These are phyloP conservation scores for Ardeotis arabs DNA, from an alignment of 2,113 vertebrate species.

Conservation along the genomic window DNA sequence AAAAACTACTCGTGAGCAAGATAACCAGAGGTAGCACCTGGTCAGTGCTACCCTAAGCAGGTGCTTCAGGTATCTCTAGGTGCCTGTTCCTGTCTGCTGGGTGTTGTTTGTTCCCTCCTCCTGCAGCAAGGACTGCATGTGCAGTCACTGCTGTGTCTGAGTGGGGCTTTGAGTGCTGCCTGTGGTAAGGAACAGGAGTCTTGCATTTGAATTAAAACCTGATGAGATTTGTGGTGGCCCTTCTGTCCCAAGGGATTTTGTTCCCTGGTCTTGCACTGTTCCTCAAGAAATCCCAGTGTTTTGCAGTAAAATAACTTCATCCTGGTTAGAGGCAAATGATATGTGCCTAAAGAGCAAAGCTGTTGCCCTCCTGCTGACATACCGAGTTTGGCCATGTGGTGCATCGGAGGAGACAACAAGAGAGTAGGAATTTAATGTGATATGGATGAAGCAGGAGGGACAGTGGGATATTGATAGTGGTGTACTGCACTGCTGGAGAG, in stretches of 20 bases:
- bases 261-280: not conserved
- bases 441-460: not conserved
- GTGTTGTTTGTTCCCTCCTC: not conserved
- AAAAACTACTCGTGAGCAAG: not conserved
- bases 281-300: not conserved
- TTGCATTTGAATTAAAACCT: not conserved
- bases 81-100: not conserved
- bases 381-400: not conserved
- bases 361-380: not conserved
- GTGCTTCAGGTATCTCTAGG: not conserved
- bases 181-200: not conserved
- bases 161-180: not conserved
- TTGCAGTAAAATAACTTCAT: not conserved
- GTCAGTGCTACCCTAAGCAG: not conserved
- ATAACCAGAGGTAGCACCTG: not conserved
- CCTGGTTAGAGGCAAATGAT: not conserved
- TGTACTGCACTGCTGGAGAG: not conserved
- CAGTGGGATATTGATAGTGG: not conserved
- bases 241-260: not conserved
- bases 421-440: not conserved
- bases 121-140: not conserved
- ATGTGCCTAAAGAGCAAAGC: not conserved
- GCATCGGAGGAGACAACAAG: fast-evolving
- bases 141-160: not conserved
- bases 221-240: not conserved